Evolutionary conservation across 2,888 invertebrate genomes (phyloP), one percentile per base, ranked within the genome.

Genomic region (Lymantria monacha): DNA sequence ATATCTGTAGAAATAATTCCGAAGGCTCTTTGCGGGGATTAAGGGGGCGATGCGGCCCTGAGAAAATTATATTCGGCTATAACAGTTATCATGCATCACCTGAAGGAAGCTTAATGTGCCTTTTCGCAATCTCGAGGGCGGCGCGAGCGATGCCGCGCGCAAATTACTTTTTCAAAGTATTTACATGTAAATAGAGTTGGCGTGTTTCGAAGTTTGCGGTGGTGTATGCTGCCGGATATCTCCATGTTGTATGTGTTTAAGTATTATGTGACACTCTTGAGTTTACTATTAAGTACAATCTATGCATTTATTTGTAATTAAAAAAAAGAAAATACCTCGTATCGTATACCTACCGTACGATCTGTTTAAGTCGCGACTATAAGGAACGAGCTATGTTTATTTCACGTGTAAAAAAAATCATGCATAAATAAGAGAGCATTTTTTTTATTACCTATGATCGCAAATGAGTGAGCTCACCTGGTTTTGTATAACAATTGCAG

Each of bases 11-110:
- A 79, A 88, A 89, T 91, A 88, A 91, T 90, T 88, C 86, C 80
- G 79, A 84, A 89, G 89, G 88, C 87, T 90, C 88, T 90, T 88
- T 84, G 87, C 84, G 84, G 81, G 86, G 89, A 91, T 91, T 90
- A 90, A 85, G 89, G 90, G 87, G 85, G 86, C 83, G 87, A 79
- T 84, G 87, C 78, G 87, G 85, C 81, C 81, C 83, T 83, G 87
- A 86, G 88, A 88, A 90, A 91, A 91, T 91, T 91, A 91, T 91
- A 91, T 90, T 89, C 88, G 81, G 85, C 89, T 76, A 91, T 91
- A 91, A 91, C 91, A 91, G 91, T 91, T 85, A 90, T 85, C 91
- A 89, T 91, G 91, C 86, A 91, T 91, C 91, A 91, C 91, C 91
- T 90, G 91, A 83, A 80, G 82, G 86, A 84, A 83, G 85, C 83